These are phyloP conservation scores for Babylonia areolata DNA, from an alignment of 1,140 invertebrate species.

Conservation along the genomic window DNA sequence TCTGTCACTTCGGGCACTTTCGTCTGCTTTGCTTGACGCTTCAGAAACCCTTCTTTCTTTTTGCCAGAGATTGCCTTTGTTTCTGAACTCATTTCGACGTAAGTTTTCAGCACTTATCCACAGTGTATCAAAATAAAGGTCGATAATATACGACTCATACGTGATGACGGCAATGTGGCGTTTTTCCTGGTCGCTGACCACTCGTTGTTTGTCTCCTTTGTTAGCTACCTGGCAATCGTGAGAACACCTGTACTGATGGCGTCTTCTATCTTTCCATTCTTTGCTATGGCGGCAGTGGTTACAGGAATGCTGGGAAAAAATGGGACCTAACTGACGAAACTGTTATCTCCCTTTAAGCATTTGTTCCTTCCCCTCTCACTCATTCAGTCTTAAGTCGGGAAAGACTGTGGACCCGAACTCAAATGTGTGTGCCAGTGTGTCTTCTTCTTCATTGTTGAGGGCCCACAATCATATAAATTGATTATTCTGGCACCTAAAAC, in stretches of 20 bases:
- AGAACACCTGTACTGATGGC: conserved; percentile 2
- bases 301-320: conserved; percentile 23
- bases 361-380: too few relatives aligned
- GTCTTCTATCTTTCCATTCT: neutral
- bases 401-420: too few relatives aligned
- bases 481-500: too few relatives aligned
- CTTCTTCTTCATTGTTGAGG: too few relatives aligned
- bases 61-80: conserved; percentile 57
- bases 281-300: conserved; percentile 17
- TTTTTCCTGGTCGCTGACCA: too few relatives aligned
- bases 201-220: neutral
- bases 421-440: too few relatives aligned
- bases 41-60: conserved; percentile 72
- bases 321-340: neutral
- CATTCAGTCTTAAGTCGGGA: too few relatives aligned
- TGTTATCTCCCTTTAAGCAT: neutral
- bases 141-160: neutral
- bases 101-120: neutral
- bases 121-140: neutral
- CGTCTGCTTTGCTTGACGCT: conserved; percentile 61
- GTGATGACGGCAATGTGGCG: too few relatives aligned
- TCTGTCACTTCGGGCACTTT: conserved; percentile 70
- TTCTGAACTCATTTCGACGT: conserved; percentile 60
- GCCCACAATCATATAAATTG: too few relatives aligned
- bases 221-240: neutral